phyloP scores from a whole-genome alignment of 2,888 invertebrate genomes.

The Idaea aversata region DNA sequence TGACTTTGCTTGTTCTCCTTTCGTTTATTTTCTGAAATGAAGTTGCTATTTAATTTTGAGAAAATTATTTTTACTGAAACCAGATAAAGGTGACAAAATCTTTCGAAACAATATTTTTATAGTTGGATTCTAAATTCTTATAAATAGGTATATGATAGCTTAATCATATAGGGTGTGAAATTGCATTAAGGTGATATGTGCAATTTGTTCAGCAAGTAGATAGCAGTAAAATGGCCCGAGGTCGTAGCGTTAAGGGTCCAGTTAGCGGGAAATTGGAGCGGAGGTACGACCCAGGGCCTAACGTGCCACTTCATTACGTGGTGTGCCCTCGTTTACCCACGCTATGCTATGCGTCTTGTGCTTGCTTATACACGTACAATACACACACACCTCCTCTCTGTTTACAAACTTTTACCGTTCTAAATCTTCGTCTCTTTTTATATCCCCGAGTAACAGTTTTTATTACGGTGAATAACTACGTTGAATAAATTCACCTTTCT shows the following conservation, averaged over 20 bases:
- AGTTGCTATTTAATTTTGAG: conserved; percentile 47
- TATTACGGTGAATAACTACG: conserved; percentile 19
- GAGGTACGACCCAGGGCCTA: conserved; percentile 57
- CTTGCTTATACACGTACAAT: conserved; percentile 28
- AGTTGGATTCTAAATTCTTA: background rate
- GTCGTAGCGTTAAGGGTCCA: conserved; percentile 60
- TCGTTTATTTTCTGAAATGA: conserved; percentile 62
- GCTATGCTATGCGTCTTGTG: conserved; percentile 32
- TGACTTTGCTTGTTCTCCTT: conserved; percentile 62
- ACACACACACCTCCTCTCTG: conserved; percentile 36
- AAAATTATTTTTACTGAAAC: conserved; percentile 35
- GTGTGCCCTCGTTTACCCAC: conserved; percentile 59
- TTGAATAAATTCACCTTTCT: conserved; percentile 38
- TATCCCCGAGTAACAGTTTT: conserved; percentile 14
- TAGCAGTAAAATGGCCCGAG: conserved; percentile 50
- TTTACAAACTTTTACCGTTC: conserved; percentile 17
- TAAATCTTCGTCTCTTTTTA: conserved; percentile 9
- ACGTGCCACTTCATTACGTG: conserved; percentile 68
- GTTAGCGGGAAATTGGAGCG: conserved; percentile 66
- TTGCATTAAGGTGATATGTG: conserved; percentile 15
- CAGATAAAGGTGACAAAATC: conserved; percentile 16
- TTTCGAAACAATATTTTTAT: background rate
- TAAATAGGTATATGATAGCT: background rate
- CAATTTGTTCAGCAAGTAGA: conserved; percentile 37
- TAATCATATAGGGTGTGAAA: background rate